Evolutionary conservation across 2,797 vertebrate species (phyloP).

Genomic region (Pseudocheirus occidentalis): DNA sequence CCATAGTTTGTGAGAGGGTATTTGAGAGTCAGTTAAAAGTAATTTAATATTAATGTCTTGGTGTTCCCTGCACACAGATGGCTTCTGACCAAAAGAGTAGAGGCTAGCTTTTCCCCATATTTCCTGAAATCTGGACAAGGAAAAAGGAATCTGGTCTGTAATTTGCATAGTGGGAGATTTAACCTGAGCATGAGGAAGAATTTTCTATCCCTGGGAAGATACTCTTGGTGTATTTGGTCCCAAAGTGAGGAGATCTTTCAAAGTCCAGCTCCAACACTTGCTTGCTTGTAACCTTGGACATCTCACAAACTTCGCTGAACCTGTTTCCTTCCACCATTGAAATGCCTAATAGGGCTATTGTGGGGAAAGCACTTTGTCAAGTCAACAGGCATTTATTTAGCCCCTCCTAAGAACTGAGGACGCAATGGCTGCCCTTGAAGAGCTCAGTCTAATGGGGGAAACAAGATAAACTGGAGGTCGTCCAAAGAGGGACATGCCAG

Average conservation of each 20-base stretch:
- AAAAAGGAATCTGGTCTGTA: not conserved
- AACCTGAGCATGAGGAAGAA: not conserved
- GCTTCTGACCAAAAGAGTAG: not conserved
- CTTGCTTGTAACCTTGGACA: not conserved
- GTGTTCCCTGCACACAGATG: not conserved
- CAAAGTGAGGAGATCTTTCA: not conserved
- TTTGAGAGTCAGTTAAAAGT: not conserved
- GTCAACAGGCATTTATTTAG: not conserved
- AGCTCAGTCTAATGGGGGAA: not conserved
- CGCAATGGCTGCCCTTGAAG: not conserved
- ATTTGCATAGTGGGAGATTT: not conserved
- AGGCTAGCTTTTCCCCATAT: not conserved
- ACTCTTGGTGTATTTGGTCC: not conserved
- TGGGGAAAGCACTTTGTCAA: not conserved
- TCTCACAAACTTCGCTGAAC: not conserved
- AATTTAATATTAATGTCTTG: not conserved
- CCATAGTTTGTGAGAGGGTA: not conserved
- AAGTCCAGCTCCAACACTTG: not conserved
- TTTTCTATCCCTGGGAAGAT: not conserved
- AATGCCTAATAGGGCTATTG: not conserved
- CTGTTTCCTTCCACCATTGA: not conserved
- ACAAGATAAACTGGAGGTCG: not conserved
- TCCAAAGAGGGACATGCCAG: not conserved
- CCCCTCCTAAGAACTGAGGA: not conserved
- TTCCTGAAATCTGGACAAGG: not conserved